Conservation (phyloP, 37 sponge, comb jelly and placozoan genomes). For the Amphimedon queenslandica region DNA sequence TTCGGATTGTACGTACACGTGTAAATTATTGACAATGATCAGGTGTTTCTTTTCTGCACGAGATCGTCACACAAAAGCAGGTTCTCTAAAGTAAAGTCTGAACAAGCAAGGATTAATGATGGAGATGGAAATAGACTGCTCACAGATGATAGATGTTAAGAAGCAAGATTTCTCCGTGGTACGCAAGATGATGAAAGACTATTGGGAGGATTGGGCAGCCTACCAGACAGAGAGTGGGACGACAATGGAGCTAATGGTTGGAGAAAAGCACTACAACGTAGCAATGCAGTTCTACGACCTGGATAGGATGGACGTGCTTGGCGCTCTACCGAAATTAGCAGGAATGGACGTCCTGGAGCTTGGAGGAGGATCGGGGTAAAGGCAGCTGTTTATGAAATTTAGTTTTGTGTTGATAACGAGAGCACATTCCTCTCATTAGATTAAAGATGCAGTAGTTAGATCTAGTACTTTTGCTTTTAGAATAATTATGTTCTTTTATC, state of each 20-base stretch:
- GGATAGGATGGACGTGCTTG: conserved; percentile 22
- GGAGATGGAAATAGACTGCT: too few species aligned
- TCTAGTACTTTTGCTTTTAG: background rate
- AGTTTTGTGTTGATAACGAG: background rate
- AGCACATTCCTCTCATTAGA: background rate
- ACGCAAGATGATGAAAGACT: conserved; percentile 8
- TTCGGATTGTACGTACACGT: too few species aligned
- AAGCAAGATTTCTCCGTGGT: background rate
- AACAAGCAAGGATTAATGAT: too few species aligned
- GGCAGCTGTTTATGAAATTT: background rate
- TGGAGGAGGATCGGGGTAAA: conserved; percentile 56
- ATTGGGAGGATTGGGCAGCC: conserved; percentile 15
- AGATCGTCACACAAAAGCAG: too few species aligned
- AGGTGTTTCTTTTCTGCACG: too few species aligned
- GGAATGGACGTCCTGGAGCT: conserved; percentile 47
- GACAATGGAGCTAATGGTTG: conserved; percentile 7
- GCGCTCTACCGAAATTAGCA: conserved; percentile 21
- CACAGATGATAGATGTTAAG: too few species aligned
- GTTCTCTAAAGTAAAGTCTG: too few species aligned
- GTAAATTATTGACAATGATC: too few species aligned
- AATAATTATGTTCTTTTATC: background rate
- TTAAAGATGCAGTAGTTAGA: background rate
- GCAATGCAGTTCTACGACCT: conserved; percentile 3
- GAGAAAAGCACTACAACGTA: background rate
- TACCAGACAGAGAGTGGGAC: background rate